Base-by-base conservation (phyloP, 2,113 vertebrate species). In the Serilophus lunatus region DNA sequence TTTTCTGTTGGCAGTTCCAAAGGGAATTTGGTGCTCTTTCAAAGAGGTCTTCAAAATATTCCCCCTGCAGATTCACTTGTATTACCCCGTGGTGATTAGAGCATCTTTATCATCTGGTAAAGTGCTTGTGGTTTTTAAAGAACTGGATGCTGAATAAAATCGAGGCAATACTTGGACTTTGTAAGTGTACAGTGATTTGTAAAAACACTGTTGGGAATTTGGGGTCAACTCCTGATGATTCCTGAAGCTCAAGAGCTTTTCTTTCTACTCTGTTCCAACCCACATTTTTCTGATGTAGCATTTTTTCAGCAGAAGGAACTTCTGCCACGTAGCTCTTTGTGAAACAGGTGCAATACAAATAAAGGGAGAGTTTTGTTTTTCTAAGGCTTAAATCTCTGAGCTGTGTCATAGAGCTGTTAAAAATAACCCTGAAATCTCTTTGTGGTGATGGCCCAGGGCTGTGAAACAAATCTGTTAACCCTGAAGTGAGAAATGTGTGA, bases 311-410 rank as follows among this genome's bases (percentile, higher is more conserved):
- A 82, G 82, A 13, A 77, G 54, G 17, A 36, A 22, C 38, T 89
- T 91, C 65, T 92, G 69, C 66, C n/a, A 3, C 42, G 86, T 35
- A 85, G 86, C 74, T 85, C 12, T 90, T 76, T 86, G 90, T 86
- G 64, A 42, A 92, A 81, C 86, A 93, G 68, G 71, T 92, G 82
- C 88, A 82, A 74, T 87, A 75, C 25, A 84, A 96, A 94, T 88
- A 92, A 90, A 96, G 63, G 87, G 82, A 23, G 72, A 82, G 20
- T 7, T 51, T 64, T 65, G 61, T 49, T 87, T 91, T 94, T 66
- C 29, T 70, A 61, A 77, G 60, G 82, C 47, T 93, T 88, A 45
- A 4, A 13, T 85, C 88, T 83, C 82, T 90, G 71, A 66, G 42
- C 36, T 0, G 0, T 54, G 59, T 45, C 54, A 49, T 57, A 69